phyloP scores from a whole-genome alignment of 2,113 vertebrate species.

The Eira barbara region DNA sequence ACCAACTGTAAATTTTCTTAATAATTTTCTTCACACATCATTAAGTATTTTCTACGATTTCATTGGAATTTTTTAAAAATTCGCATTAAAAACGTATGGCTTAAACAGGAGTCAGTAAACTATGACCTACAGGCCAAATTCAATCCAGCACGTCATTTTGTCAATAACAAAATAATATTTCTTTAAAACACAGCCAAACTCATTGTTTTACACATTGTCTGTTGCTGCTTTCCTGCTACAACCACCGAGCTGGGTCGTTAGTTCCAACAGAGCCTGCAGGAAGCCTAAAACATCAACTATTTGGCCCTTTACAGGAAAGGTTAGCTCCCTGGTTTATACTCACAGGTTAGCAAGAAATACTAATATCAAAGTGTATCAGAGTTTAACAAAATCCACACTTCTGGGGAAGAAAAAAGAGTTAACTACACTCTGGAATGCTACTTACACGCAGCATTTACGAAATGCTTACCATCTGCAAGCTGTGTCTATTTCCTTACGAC shows the following conservation, averaged over 20 bases:
- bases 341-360: not conserved
- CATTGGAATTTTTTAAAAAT: not conserved
- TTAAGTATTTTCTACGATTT: not conserved
- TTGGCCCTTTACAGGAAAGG: not conserved
- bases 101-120: not conserved
- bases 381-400: not conserved
- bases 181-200: not conserved
- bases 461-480: not conserved
- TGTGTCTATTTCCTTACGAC: not conserved
- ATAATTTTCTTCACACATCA: not conserved
- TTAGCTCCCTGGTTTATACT: not conserved
- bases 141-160: not conserved
- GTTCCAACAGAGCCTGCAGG: not conserved
- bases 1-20: not conserved
- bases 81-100: not conserved
- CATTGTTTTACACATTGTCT: not conserved
- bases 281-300: not conserved
- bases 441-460: not conserved
- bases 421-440: not conserved
- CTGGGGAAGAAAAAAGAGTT: not conserved
- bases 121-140: not conserved
- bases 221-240: not conserved
- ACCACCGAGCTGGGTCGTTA: not conserved
- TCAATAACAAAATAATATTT: not conserved
- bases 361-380: not conserved